These are phyloP conservation scores for Xiphias gladius DNA, from an alignment of 2,113 vertebrate species.

Conservation along the genomic window DNA sequence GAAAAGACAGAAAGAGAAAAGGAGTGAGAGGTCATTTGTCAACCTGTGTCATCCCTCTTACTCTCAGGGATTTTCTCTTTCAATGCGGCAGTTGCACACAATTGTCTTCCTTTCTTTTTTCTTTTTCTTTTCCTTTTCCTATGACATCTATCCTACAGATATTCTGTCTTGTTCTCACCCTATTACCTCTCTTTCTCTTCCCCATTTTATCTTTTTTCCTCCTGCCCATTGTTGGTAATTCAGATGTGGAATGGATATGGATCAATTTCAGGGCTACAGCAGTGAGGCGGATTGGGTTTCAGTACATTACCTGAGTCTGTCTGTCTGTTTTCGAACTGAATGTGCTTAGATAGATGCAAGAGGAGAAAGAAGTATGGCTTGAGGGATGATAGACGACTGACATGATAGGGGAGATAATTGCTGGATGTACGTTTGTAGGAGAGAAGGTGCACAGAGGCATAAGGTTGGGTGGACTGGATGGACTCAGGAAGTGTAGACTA, in stretches of 20 bases:
- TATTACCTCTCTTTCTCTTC: constrained; percentile 10
- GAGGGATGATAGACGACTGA: constrained; percentile 23
- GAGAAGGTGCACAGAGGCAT: neutral
- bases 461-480: constrained; percentile 10
- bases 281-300: constrained; percentile 42
- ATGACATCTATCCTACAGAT: constrained; percentile 19
- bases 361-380: neutral
- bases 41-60: constrained; percentile 11
- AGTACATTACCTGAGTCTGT: constrained; percentile 20
- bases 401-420: constrained; percentile 14
- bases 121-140: neutral
- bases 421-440: constrained; percentile 8
- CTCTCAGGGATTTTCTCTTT: constrained; percentile 15
- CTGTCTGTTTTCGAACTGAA: constrained; percentile 24
- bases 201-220: neutral
- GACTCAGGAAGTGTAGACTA: constrained; percentile 19
- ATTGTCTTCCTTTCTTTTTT: constrained; percentile 26
- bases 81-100: neutral
- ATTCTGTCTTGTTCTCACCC: constrained; percentile 11
- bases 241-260: constrained; percentile 38
- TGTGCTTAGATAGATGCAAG: constrained; percentile 13
- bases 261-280: constrained; percentile 39
- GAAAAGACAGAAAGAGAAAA: constrained; percentile 13
- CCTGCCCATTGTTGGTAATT: constrained; percentile 1
- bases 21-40: constrained; percentile 23